Evolutionary conservation across 1,140 invertebrate genomes (phyloP).

Genomic region (Papilio glaucus): DNA sequence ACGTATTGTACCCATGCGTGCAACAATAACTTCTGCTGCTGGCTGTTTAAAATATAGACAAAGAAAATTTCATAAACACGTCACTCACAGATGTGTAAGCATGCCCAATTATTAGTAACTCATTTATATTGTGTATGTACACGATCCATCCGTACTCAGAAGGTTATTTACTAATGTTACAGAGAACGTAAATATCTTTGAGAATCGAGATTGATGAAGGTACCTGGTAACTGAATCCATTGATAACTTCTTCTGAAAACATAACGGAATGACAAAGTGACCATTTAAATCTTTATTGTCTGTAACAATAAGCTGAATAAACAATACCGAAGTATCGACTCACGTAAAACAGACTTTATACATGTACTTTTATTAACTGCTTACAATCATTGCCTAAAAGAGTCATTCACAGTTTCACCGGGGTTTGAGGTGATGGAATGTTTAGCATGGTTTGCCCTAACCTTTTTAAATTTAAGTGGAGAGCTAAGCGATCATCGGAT

Average conservation of each 20-base stretch:
- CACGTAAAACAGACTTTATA: slow-evolving; percentile 14
- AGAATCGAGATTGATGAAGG: too few relatives aligned
- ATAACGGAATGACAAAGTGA: slow-evolving; percentile 9
- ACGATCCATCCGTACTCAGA: too few relatives aligned
- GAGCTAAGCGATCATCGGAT: too few relatives aligned
- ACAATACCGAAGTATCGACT: slow-evolving; percentile 9
- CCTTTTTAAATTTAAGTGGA: neutral
- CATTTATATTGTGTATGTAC: too few relatives aligned
- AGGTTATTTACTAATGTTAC: too few relatives aligned
- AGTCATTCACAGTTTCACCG: neutral
- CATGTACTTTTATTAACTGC: neutral
- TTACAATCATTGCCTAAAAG: neutral
- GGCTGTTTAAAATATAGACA: too few relatives aligned
- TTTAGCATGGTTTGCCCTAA: neutral
- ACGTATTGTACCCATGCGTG: too few relatives aligned
- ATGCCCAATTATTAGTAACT: too few relatives aligned
- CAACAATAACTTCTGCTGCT: too few relatives aligned
- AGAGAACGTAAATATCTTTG: too few relatives aligned
- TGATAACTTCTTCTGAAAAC: slow-evolving; percentile 1
- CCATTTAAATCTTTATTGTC: slow-evolving; percentile 29
- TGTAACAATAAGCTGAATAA: slow-evolving; percentile 30
- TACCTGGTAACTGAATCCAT: neutral
- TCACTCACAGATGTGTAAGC: too few relatives aligned
- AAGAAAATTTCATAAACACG: too few relatives aligned
- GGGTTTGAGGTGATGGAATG: neutral